Percentiles rank a stretch among this genome's conserved stretches.
Conservation (phyloP, 2,888 invertebrate species). For the Ernsta delagoae region DNA sequence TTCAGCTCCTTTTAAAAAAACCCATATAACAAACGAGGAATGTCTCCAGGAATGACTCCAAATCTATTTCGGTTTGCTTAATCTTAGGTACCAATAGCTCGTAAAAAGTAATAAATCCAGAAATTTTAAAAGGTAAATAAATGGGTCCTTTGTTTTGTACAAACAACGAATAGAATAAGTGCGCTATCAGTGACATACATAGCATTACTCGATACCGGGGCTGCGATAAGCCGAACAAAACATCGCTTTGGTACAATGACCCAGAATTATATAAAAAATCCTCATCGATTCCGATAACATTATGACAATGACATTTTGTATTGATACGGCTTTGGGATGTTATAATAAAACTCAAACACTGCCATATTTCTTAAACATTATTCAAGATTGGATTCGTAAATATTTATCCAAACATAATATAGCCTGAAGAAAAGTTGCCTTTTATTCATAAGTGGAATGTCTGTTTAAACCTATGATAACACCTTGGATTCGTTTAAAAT, state of each 20-base stretch:
- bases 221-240: conserved; percentile 79
- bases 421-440: no score
- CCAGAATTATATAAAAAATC: conserved; percentile 83
- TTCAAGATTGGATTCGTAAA: no score
- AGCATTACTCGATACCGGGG: conserved; percentile 67
- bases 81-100: not conserved
- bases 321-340: conserved; percentile 43
- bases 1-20: no score
- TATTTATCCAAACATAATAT: no score
- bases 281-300: conserved; percentile 72
- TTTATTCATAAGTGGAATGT: no score
- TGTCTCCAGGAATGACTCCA: no score
- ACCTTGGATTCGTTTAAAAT: no score
- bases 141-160: conserved; percentile 54
- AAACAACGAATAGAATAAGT: conserved; percentile 62
- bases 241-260: conserved; percentile 81
- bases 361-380: not conserved
- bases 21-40: no score
- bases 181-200: conserved; percentile 79
- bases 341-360: not conserved
- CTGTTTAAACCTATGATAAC: no score
- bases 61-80: not conserved
- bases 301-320: conserved; percentile 80
- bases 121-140: not conserved
- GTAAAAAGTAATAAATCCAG: not conserved